Evolutionary conservation across 1,140 invertebrate genomes (phyloP), one percentile per base, ranked within the genome.

Genomic region (Hermatobates lingyangjiaoensis): DNA sequence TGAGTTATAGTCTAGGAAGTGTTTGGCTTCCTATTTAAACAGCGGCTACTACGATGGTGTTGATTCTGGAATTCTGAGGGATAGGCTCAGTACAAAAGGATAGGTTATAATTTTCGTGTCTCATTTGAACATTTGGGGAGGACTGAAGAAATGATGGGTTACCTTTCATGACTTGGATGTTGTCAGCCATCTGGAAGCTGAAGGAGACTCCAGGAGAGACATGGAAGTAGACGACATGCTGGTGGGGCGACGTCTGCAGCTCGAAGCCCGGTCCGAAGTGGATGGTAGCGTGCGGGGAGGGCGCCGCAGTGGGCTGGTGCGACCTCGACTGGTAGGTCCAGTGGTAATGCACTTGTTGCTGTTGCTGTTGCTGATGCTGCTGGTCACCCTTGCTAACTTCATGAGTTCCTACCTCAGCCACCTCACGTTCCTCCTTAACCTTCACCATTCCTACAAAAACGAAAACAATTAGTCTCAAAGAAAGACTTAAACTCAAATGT

Each of bases 201-300:
- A 80, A 76, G 2, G 73, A 77, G 58, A 80, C 77, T 2, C 77
- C 77, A 1, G 75, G 75, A 66, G 79, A 76, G 45, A 81, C 76
- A 61, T 80, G 78, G 57, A 80, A 74, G 61, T 77, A 71, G 45
- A 81, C 77, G 48, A 80, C 71, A 60, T 78, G 75, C 58, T 76
- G 66, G 57, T 58, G 65, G 47, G 56, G 63, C 26, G 55, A 58
- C 26, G 58, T 59, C 56, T 68, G 69, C n/a, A 66, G 68, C 59
- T 69, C 66, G 61, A 71, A 71, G 4, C 69, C 69, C 14, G 68
- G 67, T 5, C 68, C 68, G 62, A 71, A 69, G 57, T 69, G 67
- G 53, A 72, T 70, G 28, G 66, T 68, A 25, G 67, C 65, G 3
- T 63, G 62, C 14, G 61, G 50, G 12, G 61, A 51, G 7, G 59